Conservation (phyloP, 2,113 vertebrate genomes). For the Halichoeres trimaculatus region DNA sequence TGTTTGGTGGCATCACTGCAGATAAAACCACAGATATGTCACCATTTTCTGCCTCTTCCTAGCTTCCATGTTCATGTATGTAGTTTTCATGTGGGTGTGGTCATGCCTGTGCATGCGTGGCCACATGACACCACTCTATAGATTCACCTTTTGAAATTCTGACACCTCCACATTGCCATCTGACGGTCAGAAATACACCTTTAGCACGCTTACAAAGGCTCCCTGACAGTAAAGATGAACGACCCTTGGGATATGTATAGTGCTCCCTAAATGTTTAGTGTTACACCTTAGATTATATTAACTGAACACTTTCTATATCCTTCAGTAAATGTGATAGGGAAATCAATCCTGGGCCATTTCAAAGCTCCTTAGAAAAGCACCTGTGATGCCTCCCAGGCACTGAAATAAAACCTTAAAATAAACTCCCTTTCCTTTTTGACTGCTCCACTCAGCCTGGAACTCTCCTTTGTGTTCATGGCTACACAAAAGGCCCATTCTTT, state of each 20-base stretch:
- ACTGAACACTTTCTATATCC: slow-evolving; percentile 38
- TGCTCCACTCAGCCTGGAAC: slow-evolving; percentile 42
- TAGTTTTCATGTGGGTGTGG: slow-evolving; percentile 22
- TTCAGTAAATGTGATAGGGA: slow-evolving; percentile 38
- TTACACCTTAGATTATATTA: slow-evolving; percentile 51
- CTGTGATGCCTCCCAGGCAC: slow-evolving; percentile 36
- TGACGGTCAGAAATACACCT: slow-evolving; percentile 48
- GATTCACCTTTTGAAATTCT: slow-evolving; percentile 24
- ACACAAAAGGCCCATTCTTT: slow-evolving; percentile 75
- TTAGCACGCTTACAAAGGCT: slow-evolving; percentile 32
- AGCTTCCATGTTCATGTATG: slow-evolving; percentile 1
- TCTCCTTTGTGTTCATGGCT: slow-evolving; percentile 51
- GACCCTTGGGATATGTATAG: slow-evolving; percentile 64
- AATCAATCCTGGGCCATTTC: slow-evolving; percentile 55
- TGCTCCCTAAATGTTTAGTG: slow-evolving; percentile 56
- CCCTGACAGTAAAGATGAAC: slow-evolving; percentile 49
- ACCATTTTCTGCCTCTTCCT: slow-evolving; percentile 2
- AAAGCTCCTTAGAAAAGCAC: slow-evolving; percentile 51
- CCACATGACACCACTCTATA: slow-evolving; percentile 19
- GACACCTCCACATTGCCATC: slow-evolving; percentile 36
- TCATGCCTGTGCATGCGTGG: slow-evolving; percentile 8
- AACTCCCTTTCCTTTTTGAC: slow-evolving; percentile 43
- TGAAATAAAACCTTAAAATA: slow-evolving; percentile 63
- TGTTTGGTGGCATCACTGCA: slow-evolving; percentile 12
- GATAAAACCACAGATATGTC: slow-evolving; percentile 23